A percentile compares a stretch with the other conserved stretches of the same genome.
Conservation (phyloP, 2,888 invertebrate genomes). For the Caenorhabditis angaria region DNA sequence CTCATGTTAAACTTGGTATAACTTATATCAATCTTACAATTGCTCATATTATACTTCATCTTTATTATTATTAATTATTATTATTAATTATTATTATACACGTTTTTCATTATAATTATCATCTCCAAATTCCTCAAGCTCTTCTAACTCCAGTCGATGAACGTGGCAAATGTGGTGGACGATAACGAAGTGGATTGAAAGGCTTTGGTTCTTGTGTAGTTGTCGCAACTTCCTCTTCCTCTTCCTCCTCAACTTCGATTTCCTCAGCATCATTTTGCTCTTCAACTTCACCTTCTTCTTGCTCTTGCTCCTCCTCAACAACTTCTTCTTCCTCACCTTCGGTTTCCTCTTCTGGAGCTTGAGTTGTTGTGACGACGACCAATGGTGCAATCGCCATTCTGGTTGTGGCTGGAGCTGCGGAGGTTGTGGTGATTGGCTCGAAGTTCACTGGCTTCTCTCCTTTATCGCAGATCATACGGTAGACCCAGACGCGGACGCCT, state of each 20-base stretch:
- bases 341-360: conserved; percentile 19
- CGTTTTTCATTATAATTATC: too few relatives aligned
- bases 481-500: conserved; percentile 70
- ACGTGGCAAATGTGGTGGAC: conserved; percentile 52
- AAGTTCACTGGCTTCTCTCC: conserved; percentile 47
- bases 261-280: conserved; percentile 33
- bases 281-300: conserved; percentile 18
- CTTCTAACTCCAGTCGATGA: conserved; percentile 50
- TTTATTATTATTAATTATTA: too few relatives aligned
- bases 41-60: too few relatives aligned
- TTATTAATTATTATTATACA: too few relatives aligned
- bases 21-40: too few relatives aligned
- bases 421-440: conserved; percentile 36
- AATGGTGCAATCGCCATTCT: conserved; percentile 13
- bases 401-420: conserved; percentile 9
- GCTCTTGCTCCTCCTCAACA: conserved; percentile 20
- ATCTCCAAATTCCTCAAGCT: conserved; percentile 28
- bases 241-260: conserved; percentile 21
- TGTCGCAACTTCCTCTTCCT: conserved; percentile 28
- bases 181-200: conserved; percentile 67
- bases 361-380: conserved; percentile 23
- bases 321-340: conserved; percentile 35
- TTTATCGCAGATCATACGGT: conserved; percentile 57
- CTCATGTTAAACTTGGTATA: too few relatives aligned
- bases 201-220: conserved; percentile 42